These are phyloP conservation scores for Hemicordylus capensis DNA, from an alignment of 2,113 vertebrate species.

Conservation along the genomic window DNA sequence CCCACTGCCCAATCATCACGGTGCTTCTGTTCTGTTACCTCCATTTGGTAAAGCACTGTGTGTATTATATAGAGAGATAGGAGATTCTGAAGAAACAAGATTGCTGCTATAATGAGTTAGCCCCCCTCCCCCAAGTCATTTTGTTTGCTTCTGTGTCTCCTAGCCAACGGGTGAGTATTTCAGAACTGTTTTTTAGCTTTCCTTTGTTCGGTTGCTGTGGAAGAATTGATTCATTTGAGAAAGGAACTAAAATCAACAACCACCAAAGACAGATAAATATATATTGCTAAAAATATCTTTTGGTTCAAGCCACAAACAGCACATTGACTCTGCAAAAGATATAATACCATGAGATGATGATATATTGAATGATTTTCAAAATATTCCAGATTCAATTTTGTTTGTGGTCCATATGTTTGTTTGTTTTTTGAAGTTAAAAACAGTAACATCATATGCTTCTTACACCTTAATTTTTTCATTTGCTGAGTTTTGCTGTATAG, in stretches of 20 bases:
- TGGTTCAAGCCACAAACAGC: not conserved
- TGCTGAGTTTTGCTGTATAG: not conserved
- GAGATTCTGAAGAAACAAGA: not conserved
- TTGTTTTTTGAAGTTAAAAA: not conserved
- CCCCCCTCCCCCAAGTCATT: not conserved
- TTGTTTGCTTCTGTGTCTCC: not conserved
- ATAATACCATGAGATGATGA: not conserved
- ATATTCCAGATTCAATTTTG: not conserved
- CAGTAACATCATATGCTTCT: not conserved
- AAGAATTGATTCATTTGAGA: not conserved
- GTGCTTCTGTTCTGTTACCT: too few relatives aligned
- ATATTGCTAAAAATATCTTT: constrained; percentile 11
- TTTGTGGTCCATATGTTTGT: not conserved
- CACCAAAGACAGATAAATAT: not conserved
- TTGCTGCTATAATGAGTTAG: not conserved
- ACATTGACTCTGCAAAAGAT: not conserved
- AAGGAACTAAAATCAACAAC: not conserved
- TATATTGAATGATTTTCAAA: not conserved
- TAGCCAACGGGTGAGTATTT: not conserved
- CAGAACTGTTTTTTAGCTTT: not conserved
- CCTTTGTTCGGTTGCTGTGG: not conserved
- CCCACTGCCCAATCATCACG: too few relatives aligned
- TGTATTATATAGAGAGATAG: too few relatives aligned
- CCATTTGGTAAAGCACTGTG: too few relatives aligned
- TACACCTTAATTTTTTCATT: constrained; percentile 15